Base-by-base conservation (phyloP, 2,888 invertebrate species). In the Diarsia rubi region DNA sequence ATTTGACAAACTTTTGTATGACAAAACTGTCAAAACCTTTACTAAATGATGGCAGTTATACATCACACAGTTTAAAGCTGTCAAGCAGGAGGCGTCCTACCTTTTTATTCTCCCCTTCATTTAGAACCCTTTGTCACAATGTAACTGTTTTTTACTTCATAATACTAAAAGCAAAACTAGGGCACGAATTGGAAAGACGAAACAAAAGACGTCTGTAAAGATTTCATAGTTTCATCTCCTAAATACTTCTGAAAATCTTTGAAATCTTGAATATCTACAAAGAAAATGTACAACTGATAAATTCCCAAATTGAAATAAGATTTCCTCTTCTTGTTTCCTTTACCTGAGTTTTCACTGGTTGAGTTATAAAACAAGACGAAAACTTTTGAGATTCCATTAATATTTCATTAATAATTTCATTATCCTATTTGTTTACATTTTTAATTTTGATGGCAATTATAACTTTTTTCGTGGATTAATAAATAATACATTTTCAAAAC, bases 381-480 rank as follows among this genome's bases (percentile, higher is more conserved):
- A 85, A 83, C 73, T 86, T 77, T 44, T 57, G 60, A 64, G 62
- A 79, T 77, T 77, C 80, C 80, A 82, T 84, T 82, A 79, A 76
- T 73, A 86, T 86, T 85, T 81, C 63, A 79, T 81, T 78, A 77
- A 84, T 79, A 75, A 84, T 83, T 75, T 63, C 44, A 79, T 71
- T 73, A 84, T 74, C 60, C 57, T 68, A 75, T 86, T 84, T 84
- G 77, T 75, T 75, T 44, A 27, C 27, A 81, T 81, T 49, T 67
- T 67, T 75, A 63, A 62, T 16, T 75, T 73, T 79, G 47, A 5
- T 5, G 31, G 44, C 44, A 72, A 64, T 64, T 64, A 79, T 49
- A 72, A 79, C 42, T 73, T 79, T 47, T 52, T 37, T 54, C 37
- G 37, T 42, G 9, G 4, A 62, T 64, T 80, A 11, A 54, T 42